phyloP scores from a whole-genome alignment of 2,113 vertebrate species.

The Mesembrinibis cayennensis region DNA sequence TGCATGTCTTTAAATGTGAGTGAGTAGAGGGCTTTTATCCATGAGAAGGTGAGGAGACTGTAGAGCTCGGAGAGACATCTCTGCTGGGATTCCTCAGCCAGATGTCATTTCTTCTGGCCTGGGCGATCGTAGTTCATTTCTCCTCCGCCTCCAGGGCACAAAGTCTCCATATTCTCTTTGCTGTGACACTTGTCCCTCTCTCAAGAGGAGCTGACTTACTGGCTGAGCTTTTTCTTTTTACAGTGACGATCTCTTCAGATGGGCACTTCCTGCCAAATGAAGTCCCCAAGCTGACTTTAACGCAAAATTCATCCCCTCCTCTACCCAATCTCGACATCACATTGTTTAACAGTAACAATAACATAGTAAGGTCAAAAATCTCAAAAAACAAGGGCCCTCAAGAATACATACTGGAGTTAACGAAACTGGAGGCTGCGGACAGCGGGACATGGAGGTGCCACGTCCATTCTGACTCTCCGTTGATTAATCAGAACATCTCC shows the following conservation, averaged over 20 bases:
- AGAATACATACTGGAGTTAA: neutral
- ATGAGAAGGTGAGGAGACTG: neutral
- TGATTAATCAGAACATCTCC: neutral
- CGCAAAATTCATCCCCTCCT: neutral
- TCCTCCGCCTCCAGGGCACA: neutral
- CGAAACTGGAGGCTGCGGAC: neutral
- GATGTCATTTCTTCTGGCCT: neutral
- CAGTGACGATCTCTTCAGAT: neutral
- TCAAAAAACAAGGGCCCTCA: rapidly evolving
- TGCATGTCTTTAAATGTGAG: slow-evolving; percentile 68
- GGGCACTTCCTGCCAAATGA: slow-evolving; percentile 28
- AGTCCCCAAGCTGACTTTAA: slow-evolving; percentile 25
- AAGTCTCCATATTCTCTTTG: neutral
- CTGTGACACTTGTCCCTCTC: neutral
- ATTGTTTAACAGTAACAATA: neutral
- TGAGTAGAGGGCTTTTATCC: neutral
- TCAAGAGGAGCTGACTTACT: neutral
- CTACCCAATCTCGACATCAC: neutral
- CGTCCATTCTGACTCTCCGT: neutral
- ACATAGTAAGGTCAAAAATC: neutral
- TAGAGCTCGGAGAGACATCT: neutral
- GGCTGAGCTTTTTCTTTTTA: neutral
- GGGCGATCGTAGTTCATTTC: neutral
- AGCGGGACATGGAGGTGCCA: slow-evolving; percentile 61
- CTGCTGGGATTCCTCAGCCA: neutral